These are phyloP conservation scores for Homarus gammarus DNA, from an alignment of 2,888 invertebrate species.

Conservation along the genomic window DNA sequence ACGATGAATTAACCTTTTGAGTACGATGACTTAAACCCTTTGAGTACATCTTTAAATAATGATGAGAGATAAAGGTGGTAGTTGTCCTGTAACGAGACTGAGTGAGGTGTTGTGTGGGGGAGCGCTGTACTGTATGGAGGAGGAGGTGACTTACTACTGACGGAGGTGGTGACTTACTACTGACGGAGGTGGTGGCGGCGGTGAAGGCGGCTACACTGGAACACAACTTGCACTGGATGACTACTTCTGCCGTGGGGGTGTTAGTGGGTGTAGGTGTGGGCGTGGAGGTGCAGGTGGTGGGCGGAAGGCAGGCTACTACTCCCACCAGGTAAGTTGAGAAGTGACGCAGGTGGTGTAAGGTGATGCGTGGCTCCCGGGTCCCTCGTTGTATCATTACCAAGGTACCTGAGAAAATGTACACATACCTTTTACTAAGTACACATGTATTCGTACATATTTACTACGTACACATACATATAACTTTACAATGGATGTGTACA, in stretches of 20 bases:
- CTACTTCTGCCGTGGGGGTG: too few species aligned
- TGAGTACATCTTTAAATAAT: too few species aligned
- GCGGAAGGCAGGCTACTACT: constrained; percentile 85
- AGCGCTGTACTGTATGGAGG: too few species aligned
- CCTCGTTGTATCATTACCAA: neutral
- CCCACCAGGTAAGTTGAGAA: constrained; percentile 88
- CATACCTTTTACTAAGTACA: too few species aligned
- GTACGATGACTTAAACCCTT: too few species aligned
- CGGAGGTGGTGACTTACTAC: constrained; percentile 20
- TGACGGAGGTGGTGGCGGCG: constrained; percentile 7
- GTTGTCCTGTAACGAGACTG: too few species aligned
- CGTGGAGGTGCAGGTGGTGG: constrained; percentile 3
- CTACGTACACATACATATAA: too few species aligned
- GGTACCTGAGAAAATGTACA: neutral
- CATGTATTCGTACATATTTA: too few species aligned
- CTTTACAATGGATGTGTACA: too few species aligned
- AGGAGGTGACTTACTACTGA: constrained; percentile 27
- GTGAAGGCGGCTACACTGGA: constrained; percentile 17
- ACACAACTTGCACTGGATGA: constrained; percentile 35
- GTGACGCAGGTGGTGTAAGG: constrained; percentile 85
- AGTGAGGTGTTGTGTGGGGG: too few species aligned
- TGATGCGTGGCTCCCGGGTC: constrained; percentile 79
- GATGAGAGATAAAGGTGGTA: too few species aligned
- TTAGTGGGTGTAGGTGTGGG: neutral
- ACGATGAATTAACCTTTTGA: too few species aligned